phyloP scores from a whole-genome alignment of 2,888 invertebrate species.

The Cephus pygmeus region DNA sequence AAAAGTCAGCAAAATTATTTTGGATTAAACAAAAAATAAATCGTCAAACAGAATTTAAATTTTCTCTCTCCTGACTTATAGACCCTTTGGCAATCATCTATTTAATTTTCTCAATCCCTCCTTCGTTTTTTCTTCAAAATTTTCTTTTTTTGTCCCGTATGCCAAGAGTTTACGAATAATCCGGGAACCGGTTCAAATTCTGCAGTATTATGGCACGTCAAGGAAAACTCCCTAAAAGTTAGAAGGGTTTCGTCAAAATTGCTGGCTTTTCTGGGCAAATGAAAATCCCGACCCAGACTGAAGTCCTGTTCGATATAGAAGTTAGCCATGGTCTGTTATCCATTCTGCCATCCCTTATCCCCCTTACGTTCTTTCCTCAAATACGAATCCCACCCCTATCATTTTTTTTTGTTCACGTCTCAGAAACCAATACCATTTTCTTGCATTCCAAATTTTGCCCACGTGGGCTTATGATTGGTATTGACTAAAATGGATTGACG shows the following conservation, averaged over 20 bases:
- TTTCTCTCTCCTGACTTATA: background rate
- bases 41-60: background rate
- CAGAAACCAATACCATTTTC: background rate
- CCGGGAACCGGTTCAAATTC: background rate
- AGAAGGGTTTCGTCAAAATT: background rate
- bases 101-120: background rate
- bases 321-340: constrained; percentile 3
- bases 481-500: background rate
- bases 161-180: background rate
- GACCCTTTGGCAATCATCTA: too few species aligned
- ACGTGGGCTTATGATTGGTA: background rate
- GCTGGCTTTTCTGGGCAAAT: background rate
- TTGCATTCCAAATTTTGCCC: background rate
- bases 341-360: constrained; percentile 22
- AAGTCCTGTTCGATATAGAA: background rate
- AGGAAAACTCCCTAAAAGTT: constrained; percentile 1
- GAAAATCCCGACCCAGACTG: background rate
- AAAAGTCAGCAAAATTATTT: background rate
- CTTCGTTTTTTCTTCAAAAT: background rate
- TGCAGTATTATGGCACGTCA: background rate
- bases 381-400: background rate
- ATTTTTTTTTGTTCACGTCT: background rate
- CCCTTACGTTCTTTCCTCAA: background rate
- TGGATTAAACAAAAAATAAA: background rate
- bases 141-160: background rate